Base-by-base conservation (phyloP, 2,888 invertebrate genomes). In the Leucophora obtusa region DNA sequence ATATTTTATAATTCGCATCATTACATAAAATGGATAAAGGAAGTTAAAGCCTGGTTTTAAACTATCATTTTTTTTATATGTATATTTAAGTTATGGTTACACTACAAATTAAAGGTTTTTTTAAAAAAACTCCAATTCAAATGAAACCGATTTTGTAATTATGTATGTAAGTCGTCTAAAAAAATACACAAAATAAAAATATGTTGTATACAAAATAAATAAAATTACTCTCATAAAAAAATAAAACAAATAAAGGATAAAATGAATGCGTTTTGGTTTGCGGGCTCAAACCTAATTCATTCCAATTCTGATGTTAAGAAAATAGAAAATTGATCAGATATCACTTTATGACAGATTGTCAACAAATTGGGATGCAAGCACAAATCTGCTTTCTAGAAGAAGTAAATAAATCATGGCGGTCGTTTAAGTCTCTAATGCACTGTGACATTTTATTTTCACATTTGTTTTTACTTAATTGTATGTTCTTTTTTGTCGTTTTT, bases 31-130 rank as follows among this genome's bases (percentile, higher is more conserved):
- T 51, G 35, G 60, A 47, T 11, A 58, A 54, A 35, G 14, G 18
- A 35, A 17, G 8, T 1, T 47, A 33, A 80, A 72, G 68, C 53
- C 75, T 47, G 53, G n/a, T 15, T 58, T 72, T 47, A 53, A 33
- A 47, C 6, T 47, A 47, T 47, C 7, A 38, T 4, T 2, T 8
- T 54, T 76, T 59, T n/a, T n/a, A n/a, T n/a, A n/a, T 43, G 11
- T 66, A 62, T 50, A 54, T 58, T 62, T 38, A 38, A 47, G 43
- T 58, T 70, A 28, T 62, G 56, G 58, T 53, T 74, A 68, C 66
- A 68, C 82, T 78, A 82, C 77, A 75, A 82, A 82, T 79, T 59
- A 82, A 69, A 72, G 50, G 51, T 18, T 28, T 50, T 58, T 54
- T 51, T 73, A 35, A 38, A 75, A 28, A 73, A 71, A 47, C 78